Percentiles rank a stretch among this genome's conserved stretches.
Conservation (phyloP, 1,140 invertebrate genomes). For the Aphis gossypii region DNA sequence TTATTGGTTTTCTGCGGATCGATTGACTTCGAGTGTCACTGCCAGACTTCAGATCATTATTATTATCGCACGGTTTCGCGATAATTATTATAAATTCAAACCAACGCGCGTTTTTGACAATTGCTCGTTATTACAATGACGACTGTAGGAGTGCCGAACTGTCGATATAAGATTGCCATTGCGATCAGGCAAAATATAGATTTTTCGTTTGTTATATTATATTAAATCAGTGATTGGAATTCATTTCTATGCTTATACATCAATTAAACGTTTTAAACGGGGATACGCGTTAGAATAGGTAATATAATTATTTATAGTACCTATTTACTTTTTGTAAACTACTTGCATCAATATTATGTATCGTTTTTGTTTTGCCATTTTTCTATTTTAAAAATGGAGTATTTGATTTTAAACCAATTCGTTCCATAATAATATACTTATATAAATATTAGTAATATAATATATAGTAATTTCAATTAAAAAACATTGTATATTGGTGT, state of each 20-base stretch:
- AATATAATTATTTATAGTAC: neutral
- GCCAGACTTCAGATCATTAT: neutral
- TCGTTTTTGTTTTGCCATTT: neutral
- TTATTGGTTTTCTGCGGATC: neutral
- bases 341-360: neutral
- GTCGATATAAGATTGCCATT: neutral
- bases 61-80: neutral
- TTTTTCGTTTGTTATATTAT: neutral
- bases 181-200: neutral
- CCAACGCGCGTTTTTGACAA: neutral
- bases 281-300: neutral
- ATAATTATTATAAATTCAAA: neutral
- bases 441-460: too few relatives aligned
- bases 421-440: too few relatives aligned
- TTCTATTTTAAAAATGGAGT: neutral
- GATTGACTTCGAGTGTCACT: neutral
- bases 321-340: neutral
- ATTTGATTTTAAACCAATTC: too few relatives aligned
- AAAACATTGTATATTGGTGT: neutral
- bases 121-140: neutral
- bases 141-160: neutral
- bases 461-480: neutral
- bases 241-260: too few relatives aligned
- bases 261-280: neutral
- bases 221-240: too few relatives aligned